Evolutionary conservation across 1,140 invertebrate genomes (phyloP).

Genomic region (Lineus longissimus): DNA sequence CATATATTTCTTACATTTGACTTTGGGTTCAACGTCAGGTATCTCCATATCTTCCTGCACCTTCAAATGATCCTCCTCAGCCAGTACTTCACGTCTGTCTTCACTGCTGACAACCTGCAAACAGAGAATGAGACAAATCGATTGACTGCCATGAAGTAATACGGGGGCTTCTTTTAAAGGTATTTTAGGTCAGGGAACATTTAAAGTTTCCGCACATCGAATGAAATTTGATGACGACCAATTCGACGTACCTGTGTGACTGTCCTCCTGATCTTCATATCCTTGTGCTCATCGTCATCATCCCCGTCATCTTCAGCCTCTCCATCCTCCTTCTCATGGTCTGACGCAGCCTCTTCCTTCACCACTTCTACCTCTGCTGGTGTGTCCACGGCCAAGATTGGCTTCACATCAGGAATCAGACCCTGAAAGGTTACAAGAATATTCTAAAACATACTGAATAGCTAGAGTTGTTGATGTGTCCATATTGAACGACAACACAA

Average conservation of each 20-base stretch:
- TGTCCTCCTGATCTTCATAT: conserved; percentile 14
- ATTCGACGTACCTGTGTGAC: conserved; percentile 13
- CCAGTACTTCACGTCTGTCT: not conserved
- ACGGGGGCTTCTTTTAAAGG: too few species aligned
- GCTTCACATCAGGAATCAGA: conserved; percentile 45
- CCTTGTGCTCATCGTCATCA: conserved; percentile 6
- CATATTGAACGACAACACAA: too few species aligned
- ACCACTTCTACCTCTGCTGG: conserved; percentile 13
- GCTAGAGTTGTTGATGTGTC: too few species aligned
- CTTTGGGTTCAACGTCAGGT: conserved; percentile 22
- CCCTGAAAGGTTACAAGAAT: conserved; percentile 38
- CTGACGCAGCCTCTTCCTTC: not conserved
- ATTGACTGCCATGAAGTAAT: too few species aligned
- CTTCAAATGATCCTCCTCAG: not conserved
- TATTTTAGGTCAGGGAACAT: too few species aligned
- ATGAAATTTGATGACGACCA: too few species aligned
- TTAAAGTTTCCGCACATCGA: too few species aligned
- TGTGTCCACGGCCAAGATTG: conserved; percentile 48
- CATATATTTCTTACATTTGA: conserved; percentile 1
- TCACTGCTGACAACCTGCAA: not conserved
- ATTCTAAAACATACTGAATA: too few species aligned
- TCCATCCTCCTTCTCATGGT: too few species aligned
- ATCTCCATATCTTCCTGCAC: conserved; percentile 29
- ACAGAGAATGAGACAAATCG: not conserved
- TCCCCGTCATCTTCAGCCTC: not conserved